Evolutionary conservation across 1,140 invertebrate genomes (phyloP), one percentile per base, ranked within the genome.

Genomic region (Bombyx mandarina): DNA sequence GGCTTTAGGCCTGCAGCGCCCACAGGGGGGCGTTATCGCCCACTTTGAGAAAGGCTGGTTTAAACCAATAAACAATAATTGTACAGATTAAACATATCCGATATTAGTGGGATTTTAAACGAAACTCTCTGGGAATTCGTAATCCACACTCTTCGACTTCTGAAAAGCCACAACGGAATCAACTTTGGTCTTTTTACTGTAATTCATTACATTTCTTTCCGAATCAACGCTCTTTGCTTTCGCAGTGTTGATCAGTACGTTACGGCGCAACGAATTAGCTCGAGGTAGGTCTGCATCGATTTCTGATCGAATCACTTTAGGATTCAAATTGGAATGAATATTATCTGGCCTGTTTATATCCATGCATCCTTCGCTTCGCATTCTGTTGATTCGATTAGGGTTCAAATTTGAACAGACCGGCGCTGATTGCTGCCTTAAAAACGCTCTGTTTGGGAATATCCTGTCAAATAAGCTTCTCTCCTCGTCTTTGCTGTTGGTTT

Each of bases 221-320:
- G 69, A 67, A 44, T 88, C 86, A 7, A 86, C 60, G 63, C 83
- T 88, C 64, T 77, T 85, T 7, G 79, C 77, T 62, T 85, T 86
- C 10, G 82, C 77, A 61, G 81, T 88, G 57, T 84, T 89, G 71
- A 88, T 78, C 56, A 89, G 74, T 48, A 88, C 86, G 54, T 81
- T 89, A 22, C 86, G 85, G 45, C 88, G 74, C 18, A 89, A 69
- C 6, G 88, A 89, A 57, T 72, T 70, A 42, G 72, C 43, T 2
- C 46, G 52, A 62, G 45, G 60, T 65, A 49, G 74, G 68, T 82
- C 79, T 35, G 74, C 46, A 57, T 83, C 79, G 58, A 75, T 67
- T 57, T 79, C 77, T 42, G 71, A 61, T 58, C 68, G 75, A 66
- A 52, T 63, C 59, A 67, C 68, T 71, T 69, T 80, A 64, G 58